Evolutionary conservation across 1,140 invertebrate genomes (phyloP).

Genomic region (Chelonus insularis): DNA sequence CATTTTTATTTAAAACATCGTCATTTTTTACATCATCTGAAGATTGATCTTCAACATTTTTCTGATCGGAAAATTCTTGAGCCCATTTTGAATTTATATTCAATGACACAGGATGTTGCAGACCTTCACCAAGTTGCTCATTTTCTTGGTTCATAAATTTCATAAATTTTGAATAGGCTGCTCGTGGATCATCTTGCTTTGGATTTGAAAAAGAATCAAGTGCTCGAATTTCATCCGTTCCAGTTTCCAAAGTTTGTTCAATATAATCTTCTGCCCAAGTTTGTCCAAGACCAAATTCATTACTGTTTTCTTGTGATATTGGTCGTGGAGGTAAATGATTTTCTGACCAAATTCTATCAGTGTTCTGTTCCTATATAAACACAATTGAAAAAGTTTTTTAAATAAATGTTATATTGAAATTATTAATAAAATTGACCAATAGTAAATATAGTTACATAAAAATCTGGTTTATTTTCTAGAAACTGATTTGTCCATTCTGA

Average conservation of each 20-base stretch:
- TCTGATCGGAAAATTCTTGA: constrained; percentile 38
- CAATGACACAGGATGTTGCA: constrained; percentile 45
- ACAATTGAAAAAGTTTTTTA: background rate
- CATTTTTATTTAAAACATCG: constrained; percentile 36
- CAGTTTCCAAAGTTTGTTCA: constrained; percentile 56
- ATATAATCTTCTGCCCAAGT: constrained; percentile 68
- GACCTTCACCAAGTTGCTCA: constrained; percentile 61
- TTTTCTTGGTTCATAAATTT: constrained; percentile 82
- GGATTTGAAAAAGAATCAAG: constrained; percentile 51
- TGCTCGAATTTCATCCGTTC: constrained; percentile 31
- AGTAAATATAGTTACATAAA: constrained; percentile 57
- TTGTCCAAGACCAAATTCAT: constrained; percentile 57
- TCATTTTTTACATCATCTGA: constrained; percentile 41
- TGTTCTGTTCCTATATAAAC: constrained; percentile 46
- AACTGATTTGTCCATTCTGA: constrained; percentile 64
- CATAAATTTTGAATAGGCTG: constrained; percentile 81
- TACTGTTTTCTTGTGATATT: constrained; percentile 38
- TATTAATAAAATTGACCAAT: constrained; percentile 11
- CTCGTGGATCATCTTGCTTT: constrained; percentile 69
- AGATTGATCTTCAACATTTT: constrained; percentile 35
- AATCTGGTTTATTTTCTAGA: constrained; percentile 61
- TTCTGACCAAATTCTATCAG: constrained; percentile 51
- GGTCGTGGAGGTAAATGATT: background rate
- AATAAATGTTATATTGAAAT: background rate
- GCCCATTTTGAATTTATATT: constrained; percentile 61